Conservation (phyloP, 2,888 invertebrate genomes). For the Pediacus dermestoides region DNA sequence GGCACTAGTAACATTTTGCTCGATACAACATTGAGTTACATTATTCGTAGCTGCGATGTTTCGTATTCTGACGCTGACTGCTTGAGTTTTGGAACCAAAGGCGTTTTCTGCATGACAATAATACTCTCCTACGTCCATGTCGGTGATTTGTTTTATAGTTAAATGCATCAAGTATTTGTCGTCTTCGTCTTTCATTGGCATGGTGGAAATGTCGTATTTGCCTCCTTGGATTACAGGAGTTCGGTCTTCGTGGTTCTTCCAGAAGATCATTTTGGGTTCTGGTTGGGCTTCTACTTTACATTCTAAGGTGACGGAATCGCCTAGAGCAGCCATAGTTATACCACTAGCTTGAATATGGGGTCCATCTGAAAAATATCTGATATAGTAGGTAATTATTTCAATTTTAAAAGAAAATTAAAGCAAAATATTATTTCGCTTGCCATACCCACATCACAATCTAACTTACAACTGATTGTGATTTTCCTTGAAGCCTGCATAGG, state of each 20-base stretch:
- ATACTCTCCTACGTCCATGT: conserved; percentile 73
- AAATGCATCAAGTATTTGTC: conserved; percentile 72
- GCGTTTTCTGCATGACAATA: conserved; percentile 83
- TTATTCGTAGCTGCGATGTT: conserved; percentile 61
- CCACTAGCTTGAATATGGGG: conserved; percentile 75
- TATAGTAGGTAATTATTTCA: neutral
- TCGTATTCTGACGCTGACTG: conserved; percentile 69
- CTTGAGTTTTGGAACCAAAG: conserved; percentile 68
- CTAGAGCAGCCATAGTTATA: conserved; percentile 72
- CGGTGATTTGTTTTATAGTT: conserved; percentile 67
- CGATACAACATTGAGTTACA: conserved; percentile 76
- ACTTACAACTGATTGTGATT: conserved; percentile 79
- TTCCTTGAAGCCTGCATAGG: conserved; percentile 81
- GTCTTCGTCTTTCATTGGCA: conserved; percentile 61
- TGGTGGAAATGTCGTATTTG: conserved; percentile 64
- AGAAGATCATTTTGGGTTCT: conserved; percentile 76
- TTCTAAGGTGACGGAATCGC: conserved; percentile 72
- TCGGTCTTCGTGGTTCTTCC: conserved; percentile 72
- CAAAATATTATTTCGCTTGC: neutral
- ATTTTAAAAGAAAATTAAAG: conserved; percentile 1
- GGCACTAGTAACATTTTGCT: conserved; percentile 70
- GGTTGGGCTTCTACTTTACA: conserved; percentile 77
- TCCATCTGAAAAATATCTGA: conserved; percentile 55
- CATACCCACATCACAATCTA: neutral
- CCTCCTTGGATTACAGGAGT: conserved; percentile 74